phyloP scores from a whole-genome alignment of 2,888 invertebrate species.

The Caenorhabditis sinica region DNA sequence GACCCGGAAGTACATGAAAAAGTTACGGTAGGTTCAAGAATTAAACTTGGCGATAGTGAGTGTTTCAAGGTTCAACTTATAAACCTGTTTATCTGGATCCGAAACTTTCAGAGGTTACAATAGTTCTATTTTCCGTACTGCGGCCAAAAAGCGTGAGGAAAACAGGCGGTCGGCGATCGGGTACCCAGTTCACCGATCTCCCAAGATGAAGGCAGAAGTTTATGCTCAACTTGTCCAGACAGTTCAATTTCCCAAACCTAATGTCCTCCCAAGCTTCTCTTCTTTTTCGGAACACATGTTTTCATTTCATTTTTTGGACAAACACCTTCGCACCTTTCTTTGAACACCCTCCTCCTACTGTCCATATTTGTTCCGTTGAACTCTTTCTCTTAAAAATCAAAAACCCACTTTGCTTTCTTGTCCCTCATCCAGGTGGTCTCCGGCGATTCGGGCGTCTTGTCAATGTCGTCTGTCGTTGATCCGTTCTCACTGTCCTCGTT shows the following conservation, averaged over 20 bases:
- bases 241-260: too few relatives aligned
- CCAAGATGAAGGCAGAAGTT: too few relatives aligned
- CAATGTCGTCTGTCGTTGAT: conserved; percentile 36
- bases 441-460: conserved; percentile 63
- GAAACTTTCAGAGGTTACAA: too few relatives aligned
- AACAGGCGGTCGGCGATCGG: too few relatives aligned
- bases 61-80: neutral
- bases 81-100: too few relatives aligned
- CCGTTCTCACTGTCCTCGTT: conserved; percentile 52
- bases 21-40: neutral
- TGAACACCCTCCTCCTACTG: neutral
- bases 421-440: conserved; percentile 70
- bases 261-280: neutral
- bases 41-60: neutral
- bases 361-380: conserved; percentile 27
- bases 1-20: conserved; percentile 5
- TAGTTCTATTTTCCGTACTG: too few relatives aligned
- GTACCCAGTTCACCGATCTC: too few relatives aligned
- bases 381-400: neutral
- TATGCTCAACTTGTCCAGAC: too few relatives aligned
- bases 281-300: neutral
- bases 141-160: too few relatives aligned
- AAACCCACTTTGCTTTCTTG: conserved; percentile 64
- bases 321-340: conserved; percentile 1
- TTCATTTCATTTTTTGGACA: neutral